Conservation (phyloP, 1,140 invertebrate genomes). For the Drosophila mayri region DNA sequence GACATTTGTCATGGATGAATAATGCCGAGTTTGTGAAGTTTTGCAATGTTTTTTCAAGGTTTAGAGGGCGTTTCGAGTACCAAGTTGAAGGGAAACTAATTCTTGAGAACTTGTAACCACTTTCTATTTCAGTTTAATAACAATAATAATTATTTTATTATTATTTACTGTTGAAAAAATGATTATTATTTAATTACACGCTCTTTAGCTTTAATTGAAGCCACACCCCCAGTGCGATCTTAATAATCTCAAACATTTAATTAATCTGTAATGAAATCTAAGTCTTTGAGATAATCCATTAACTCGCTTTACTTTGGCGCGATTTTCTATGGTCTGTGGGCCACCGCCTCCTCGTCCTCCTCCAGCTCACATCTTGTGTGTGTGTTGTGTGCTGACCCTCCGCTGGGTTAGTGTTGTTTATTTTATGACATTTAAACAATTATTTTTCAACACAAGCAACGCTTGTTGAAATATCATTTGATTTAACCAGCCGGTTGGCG, state of each 20-base stretch:
- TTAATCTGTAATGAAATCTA: conserved; percentile 29
- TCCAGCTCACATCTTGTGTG: background rate
- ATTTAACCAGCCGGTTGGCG: conserved; percentile 38
- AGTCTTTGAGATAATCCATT: conserved; percentile 1
- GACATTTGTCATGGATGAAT: conserved; percentile 42
- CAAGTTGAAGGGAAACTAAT: background rate
- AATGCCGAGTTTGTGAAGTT: conserved; percentile 12
- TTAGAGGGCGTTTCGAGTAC: background rate
- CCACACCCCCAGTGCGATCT: background rate
- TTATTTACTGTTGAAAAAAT: background rate
- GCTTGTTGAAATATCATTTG: conserved; percentile 74
- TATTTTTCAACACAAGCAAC: conserved; percentile 66
- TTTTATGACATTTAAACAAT: conserved; percentile 82
- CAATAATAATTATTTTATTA: background rate
- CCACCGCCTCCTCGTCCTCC: background rate
- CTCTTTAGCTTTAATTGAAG: conserved; percentile 1
- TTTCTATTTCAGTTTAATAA: conserved; percentile 8
- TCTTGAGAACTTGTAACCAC: conserved; percentile 3
- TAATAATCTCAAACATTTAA: conserved; percentile 6
- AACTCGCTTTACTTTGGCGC: conserved; percentile 17
- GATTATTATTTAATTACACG: conserved; percentile 18
- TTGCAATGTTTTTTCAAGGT: conserved; percentile 30
- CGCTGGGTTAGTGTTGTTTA: conserved; percentile 39
- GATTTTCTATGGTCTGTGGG: conserved; percentile 11
- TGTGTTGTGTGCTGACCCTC: conserved; percentile 26